Evolutionary conservation across 2,113 vertebrate genomes (phyloP).

Genomic region (Tenebrosternarchus preto): DNA sequence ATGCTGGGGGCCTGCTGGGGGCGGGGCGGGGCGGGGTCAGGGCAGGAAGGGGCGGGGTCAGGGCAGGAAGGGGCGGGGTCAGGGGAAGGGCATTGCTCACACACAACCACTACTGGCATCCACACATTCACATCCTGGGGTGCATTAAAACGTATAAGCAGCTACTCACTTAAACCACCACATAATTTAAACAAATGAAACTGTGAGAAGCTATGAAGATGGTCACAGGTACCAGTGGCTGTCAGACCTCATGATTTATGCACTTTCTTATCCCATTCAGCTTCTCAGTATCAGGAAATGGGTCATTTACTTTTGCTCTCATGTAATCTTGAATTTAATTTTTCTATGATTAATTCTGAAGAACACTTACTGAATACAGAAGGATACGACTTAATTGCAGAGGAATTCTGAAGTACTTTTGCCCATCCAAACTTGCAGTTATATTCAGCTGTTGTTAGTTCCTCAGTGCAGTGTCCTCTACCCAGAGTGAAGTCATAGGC

Average conservation of each 20-base stretch:
- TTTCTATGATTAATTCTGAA: conserved; percentile 27
- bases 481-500: conserved; percentile 15
- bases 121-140: conserved; percentile 47
- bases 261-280: conserved; percentile 1
- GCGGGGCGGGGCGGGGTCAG: background rate
- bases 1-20: conserved; percentile 42
- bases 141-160: conserved; percentile 46
- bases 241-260: background rate
- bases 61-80: background rate
- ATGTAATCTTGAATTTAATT: background rate
- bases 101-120: conserved; percentile 42
- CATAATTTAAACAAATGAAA: background rate
- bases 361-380: conserved; percentile 20
- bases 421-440: background rate
- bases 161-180: background rate
- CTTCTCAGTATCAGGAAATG: conserved; percentile 8
- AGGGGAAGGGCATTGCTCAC: background rate
- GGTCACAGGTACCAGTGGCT: background rate
- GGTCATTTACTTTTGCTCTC: conserved; percentile 17
- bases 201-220: background rate
- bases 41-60: background rate
- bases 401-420: conserved; percentile 15
- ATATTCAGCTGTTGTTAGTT: conserved; percentile 17
- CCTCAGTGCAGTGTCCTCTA: conserved; percentile 8
- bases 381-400: conserved; percentile 16